A percentile compares a stretch with the other conserved stretches of the same genome.
These are phyloP conservation scores for Myotis yumanensis DNA, from an alignment of 2,113 vertebrate genomes.

Conservation along the genomic window DNA sequence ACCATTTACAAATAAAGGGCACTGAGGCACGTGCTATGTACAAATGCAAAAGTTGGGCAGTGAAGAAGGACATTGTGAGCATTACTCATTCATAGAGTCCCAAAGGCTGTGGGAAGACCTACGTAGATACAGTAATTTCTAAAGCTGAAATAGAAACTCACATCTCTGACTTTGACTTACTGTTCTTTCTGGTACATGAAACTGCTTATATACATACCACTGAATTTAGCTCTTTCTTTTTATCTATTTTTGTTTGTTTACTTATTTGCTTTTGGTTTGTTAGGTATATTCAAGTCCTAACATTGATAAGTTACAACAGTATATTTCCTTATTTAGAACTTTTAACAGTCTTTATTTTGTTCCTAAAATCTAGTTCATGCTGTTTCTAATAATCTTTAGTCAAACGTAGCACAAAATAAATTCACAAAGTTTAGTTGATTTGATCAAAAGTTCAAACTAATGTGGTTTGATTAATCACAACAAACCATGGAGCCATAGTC, in stretches of 20 bases:
- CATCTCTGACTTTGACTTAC: not conserved
- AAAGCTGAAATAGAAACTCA: not conserved
- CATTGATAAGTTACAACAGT: not conserved
- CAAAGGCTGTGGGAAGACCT: not conserved
- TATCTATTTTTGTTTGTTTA: not conserved
- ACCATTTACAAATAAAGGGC: not conserved
- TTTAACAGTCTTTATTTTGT: not conserved
- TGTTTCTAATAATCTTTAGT: not conserved
- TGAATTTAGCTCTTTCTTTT: not conserved
- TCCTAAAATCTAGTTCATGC: not conserved
- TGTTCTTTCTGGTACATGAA: not conserved
- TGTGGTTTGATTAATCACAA: slow-evolving; percentile 40
- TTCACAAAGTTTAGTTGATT: not conserved
- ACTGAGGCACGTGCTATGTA: not conserved
- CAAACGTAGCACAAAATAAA: not conserved
- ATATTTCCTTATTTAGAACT: not conserved
- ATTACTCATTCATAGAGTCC: not conserved
- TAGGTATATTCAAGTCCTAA: not conserved
- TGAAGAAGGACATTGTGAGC: too few species aligned
- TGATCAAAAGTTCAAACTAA: slow-evolving; percentile 48
- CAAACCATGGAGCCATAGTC: not conserved
- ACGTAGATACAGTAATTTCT: not conserved
- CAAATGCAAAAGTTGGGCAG: not conserved
- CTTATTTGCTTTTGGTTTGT: not conserved
- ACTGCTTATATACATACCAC: not conserved